Evolutionary conservation across 2,797 vertebrate genomes (phyloP).

Genomic region (Odontamblyopus rebecca): DNA sequence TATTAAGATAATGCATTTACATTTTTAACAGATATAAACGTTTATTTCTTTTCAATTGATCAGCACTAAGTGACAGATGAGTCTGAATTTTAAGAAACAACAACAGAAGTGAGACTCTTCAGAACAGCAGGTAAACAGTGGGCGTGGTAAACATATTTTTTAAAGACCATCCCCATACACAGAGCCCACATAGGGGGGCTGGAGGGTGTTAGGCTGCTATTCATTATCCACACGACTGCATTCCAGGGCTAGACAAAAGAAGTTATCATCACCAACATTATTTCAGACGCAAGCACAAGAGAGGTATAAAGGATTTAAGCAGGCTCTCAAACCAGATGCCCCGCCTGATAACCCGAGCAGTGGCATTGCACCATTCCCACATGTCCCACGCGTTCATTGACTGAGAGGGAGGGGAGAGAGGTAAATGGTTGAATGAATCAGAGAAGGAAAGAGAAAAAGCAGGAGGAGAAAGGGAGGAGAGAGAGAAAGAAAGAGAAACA

Average conservation of each 20-base stretch:
- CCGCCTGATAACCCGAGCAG: constrained; percentile 75
- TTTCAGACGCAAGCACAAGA: constrained; percentile 61
- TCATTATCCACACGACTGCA: constrained; percentile 79
- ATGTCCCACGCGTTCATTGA: constrained; percentile 72
- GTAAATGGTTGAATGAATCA: constrained; percentile 36
- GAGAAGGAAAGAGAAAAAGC: constrained; percentile 33
- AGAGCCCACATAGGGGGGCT: constrained; percentile 53
- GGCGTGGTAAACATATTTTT: constrained; percentile 64
- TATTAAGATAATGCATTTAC: too few species aligned
- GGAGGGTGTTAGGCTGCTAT: constrained; percentile 75
- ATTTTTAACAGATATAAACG: too few species aligned
- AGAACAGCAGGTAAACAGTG: constrained; percentile 56
- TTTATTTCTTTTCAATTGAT: too few species aligned
- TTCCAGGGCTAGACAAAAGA: constrained; percentile 74
- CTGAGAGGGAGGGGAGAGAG: constrained; percentile 34
- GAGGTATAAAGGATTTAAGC: constrained; percentile 69
- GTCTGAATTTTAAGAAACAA: background rate
- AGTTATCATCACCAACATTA: constrained; percentile 76
- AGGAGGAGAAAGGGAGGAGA: constrained; percentile 32
- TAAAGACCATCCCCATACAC: constrained; percentile 54
- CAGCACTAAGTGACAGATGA: background rate
- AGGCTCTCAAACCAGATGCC: constrained; percentile 80
- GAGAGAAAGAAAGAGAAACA: constrained; percentile 28
- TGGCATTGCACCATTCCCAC: constrained; percentile 73
- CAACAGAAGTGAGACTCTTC: constrained; percentile 25